Evolutionary conservation across 2,888 invertebrate genomes (phyloP).

Genomic region (Drosophila incognita): DNA sequence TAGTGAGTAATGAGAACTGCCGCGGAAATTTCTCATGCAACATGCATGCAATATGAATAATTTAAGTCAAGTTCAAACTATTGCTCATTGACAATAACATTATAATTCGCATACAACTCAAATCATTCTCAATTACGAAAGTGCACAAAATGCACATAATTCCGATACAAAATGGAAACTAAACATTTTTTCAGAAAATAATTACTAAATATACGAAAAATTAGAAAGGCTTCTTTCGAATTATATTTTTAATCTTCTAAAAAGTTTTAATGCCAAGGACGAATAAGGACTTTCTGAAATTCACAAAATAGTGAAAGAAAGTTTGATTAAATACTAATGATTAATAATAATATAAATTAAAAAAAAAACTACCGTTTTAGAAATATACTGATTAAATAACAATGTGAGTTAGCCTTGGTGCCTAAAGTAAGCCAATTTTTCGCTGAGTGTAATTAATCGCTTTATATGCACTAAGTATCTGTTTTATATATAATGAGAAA

Average conservation of each 20-base stretch:
- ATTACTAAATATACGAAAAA: neutral
- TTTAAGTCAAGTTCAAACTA: constrained; percentile 33
- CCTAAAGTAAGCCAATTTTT: neutral
- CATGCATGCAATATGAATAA: constrained; percentile 40
- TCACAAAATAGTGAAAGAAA: neutral
- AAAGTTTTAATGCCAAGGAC: neutral
- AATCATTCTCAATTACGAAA: constrained; percentile 8
- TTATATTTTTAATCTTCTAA: neutral
- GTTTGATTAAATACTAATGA: neutral
- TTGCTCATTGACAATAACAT: constrained; percentile 15
- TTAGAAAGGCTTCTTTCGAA: neutral
- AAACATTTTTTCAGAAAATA: neutral
- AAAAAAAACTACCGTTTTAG: neutral
- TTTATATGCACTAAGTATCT: neutral
- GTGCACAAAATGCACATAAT: constrained; percentile 4
- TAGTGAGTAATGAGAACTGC: constrained; percentile 17
- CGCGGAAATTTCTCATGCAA: constrained; percentile 38
- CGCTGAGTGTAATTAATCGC: neutral
- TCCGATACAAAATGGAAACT: constrained; percentile 3
- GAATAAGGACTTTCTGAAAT: neutral
- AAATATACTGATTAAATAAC: neutral
- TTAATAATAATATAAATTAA: neutral
- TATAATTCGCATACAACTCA: neutral
- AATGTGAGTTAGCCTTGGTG: neutral
- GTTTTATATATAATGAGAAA: neutral